Percentiles rank a stretch among this genome's conserved stretches.
phyloP scores from a whole-genome alignment of 2,797 vertebrate genomes.

The Nasua narica region DNA sequence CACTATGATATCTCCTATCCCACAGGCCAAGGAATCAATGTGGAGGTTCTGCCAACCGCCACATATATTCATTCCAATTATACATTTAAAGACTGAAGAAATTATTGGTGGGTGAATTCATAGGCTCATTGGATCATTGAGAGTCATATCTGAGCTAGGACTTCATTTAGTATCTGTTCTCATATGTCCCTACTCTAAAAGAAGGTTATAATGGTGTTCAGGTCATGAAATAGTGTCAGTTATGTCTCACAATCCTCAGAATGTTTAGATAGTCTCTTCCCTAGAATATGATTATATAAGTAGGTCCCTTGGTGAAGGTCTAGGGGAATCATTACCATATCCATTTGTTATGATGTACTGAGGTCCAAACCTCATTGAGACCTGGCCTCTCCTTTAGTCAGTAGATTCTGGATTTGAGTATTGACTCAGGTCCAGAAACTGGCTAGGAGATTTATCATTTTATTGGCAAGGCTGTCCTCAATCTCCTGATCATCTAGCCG shows the following conservation, averaged over 20 bases:
- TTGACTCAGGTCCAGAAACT: neutral
- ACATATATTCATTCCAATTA: neutral
- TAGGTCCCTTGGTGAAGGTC: neutral
- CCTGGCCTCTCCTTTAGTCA: neutral
- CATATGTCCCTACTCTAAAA: neutral
- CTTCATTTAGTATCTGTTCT: neutral
- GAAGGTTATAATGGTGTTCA: neutral
- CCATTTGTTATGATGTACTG: neutral
- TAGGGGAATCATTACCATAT: neutral
- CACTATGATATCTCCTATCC: neutral
- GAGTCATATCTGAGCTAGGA: neutral
- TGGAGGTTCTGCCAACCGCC: neutral
- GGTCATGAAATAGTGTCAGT: neutral
- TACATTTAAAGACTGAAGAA: neutral
- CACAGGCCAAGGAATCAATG: neutral
- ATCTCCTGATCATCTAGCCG: neutral
- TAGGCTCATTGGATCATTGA: neutral
- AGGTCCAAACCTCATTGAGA: neutral
- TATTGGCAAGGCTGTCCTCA: neutral
- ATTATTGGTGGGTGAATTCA: neutral
- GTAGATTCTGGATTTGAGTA: neutral
- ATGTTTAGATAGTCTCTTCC: neutral
- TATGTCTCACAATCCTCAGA: neutral
- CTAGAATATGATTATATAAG: neutral
- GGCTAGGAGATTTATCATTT: neutral